Conservation (phyloP, 2,113 vertebrate species). For the Amblyornis subalaris region DNA sequence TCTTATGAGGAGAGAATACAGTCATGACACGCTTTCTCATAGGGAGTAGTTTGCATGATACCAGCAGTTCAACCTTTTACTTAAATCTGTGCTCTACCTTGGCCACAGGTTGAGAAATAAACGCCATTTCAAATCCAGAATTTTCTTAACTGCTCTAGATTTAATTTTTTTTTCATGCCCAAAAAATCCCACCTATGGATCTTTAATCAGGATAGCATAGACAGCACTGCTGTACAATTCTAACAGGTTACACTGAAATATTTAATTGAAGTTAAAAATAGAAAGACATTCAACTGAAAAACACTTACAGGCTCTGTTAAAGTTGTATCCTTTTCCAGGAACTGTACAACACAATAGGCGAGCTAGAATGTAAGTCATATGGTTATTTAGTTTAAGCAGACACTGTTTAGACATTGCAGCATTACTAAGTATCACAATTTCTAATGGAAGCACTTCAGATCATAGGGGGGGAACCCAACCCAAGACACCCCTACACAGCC, state of each 20-base stretch:
- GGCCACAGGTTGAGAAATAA: not conserved
- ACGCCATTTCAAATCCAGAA: not conserved
- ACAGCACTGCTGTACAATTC: not conserved
- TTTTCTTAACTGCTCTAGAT: not conserved
- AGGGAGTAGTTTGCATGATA: not conserved
- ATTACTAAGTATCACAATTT: not conserved
- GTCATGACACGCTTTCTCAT: not conserved
- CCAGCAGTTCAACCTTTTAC: not conserved
- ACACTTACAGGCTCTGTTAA: slow-evolving; percentile 91
- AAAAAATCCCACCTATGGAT: not conserved
- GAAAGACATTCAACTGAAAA: not conserved
- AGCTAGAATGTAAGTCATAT: slow-evolving; percentile 76
- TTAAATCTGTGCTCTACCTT: not conserved
- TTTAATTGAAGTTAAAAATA: not conserved
- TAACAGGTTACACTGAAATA: not conserved
- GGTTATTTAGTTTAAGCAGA: slow-evolving; percentile 30
- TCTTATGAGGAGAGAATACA: not conserved
- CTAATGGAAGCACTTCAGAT: not conserved
- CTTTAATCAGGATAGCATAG: not conserved
- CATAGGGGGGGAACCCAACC: not conserved
- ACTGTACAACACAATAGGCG: slow-evolving; percentile 98
- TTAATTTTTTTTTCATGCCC: rapidly evolving
- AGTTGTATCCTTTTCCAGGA: slow-evolving; percentile 96
- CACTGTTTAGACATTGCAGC: not conserved
- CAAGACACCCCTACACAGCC: not conserved